Evolutionary conservation across 2,888 invertebrate genomes (phyloP).

Genomic region (Panopea generosa): DNA sequence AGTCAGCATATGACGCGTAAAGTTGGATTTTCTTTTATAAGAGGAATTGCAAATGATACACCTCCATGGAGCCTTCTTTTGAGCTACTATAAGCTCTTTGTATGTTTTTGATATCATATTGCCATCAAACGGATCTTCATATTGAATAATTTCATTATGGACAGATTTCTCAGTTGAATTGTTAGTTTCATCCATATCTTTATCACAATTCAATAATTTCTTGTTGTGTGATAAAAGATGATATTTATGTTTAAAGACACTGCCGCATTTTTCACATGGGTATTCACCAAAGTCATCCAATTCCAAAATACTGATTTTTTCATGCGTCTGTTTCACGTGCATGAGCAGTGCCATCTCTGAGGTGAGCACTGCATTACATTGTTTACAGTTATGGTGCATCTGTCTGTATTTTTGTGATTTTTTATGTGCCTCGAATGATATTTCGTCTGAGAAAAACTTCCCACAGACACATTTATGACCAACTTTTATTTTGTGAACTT

Average conservation of each 20-base stretch:
- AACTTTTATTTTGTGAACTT: conserved; percentile 37
- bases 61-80: conserved; percentile 20
- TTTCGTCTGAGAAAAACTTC: conserved; percentile 15
- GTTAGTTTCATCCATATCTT: conserved; percentile 6
- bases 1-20: conserved; percentile 33
- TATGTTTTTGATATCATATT: conserved; percentile 10
- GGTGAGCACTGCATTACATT: conserved; percentile 15
- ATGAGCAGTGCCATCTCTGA: not conserved
- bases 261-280: conserved; percentile 34
- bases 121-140: conserved; percentile 7
- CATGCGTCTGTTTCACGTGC: conserved; percentile 5
- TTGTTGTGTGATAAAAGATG: conserved; percentile 24
- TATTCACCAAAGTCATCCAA: conserved; percentile 2
- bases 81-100: conserved; percentile 18
- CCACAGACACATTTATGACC: conserved; percentile 28
- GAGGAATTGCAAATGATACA: conserved; percentile 34
- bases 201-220: conserved; percentile 40
- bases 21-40: conserved; percentile 21
- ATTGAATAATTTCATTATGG: conserved; percentile 12
- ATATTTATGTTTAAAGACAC: conserved; percentile 20
- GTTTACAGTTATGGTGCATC: conserved; percentile 5
- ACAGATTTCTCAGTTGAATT: conserved; percentile 10
- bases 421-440: conserved; percentile 19
- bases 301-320: not conserved
- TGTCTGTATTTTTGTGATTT: conserved; percentile 9